These are phyloP conservation scores for Aplodontia rufa DNA, from an alignment of 2,113 vertebrate genomes.

Conservation along the genomic window DNA sequence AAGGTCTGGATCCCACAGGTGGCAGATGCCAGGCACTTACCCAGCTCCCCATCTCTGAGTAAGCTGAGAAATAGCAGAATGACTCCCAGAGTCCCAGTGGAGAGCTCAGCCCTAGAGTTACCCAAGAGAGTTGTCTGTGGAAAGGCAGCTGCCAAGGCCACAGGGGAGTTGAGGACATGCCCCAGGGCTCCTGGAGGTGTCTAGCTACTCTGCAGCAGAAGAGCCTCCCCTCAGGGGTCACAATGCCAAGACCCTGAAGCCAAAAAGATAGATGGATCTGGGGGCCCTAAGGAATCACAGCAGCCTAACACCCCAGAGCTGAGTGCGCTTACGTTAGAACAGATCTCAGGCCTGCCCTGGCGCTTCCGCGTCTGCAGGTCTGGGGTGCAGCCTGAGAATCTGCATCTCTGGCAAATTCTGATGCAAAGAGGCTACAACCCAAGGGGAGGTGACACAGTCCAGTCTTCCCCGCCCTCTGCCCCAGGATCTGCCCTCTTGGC, in stretches of 20 bases:
- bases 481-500: background rate
- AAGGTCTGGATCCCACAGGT: background rate
- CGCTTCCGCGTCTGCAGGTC: background rate
- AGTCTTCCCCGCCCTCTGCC: background rate
- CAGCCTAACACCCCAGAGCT: background rate
- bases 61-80: background rate
- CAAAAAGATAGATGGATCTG: background rate
- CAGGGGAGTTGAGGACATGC: background rate
- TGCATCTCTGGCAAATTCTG: background rate
- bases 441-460: background rate
- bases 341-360: background rate
- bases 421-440: background rate
- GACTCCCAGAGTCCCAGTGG: background rate
- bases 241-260: background rate
- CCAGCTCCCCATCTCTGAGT: background rate
- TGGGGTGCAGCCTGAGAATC: background rate
- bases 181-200: background rate
- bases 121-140: background rate
- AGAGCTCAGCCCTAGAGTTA: background rate
- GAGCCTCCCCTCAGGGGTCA: background rate
- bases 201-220: background rate
- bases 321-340: background rate
- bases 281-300: background rate
- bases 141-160: background rate
- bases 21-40: background rate